These are phyloP conservation scores for Myopa testacea DNA, from an alignment of 2,888 invertebrate species.

Conservation along the genomic window DNA sequence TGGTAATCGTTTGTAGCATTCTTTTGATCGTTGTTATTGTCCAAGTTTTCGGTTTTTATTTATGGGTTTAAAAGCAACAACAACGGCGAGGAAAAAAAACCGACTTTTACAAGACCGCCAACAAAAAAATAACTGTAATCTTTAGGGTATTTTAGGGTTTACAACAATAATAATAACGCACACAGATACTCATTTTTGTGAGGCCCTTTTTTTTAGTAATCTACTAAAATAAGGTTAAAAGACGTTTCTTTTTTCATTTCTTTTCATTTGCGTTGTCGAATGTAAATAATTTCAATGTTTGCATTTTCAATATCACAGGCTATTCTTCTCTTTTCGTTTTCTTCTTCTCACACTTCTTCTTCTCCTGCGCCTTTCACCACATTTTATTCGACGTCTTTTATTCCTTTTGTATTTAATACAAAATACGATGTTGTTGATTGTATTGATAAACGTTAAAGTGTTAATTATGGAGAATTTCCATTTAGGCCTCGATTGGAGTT, in stretches of 20 bases:
- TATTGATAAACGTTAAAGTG: background rate
- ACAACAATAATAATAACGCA: background rate
- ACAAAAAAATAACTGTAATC: too few species aligned
- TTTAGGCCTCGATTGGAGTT: too few species aligned
- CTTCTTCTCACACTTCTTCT: background rate
- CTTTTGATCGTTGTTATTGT: background rate
- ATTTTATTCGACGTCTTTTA: too few species aligned
- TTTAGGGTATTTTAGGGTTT: too few species aligned
- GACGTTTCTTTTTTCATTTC: conserved; percentile 12
- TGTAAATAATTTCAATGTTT: background rate
- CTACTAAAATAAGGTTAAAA: conserved; percentile 25
- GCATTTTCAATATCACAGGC: background rate
- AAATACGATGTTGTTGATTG: too few species aligned
- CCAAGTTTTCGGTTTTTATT: background rate
- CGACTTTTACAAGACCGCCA: too few species aligned
- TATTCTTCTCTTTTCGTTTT: background rate
- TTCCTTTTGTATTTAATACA: too few species aligned
- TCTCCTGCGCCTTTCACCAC: background rate
- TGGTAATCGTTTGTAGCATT: background rate
- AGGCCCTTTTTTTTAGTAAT: background rate
- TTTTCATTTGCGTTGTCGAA: background rate
- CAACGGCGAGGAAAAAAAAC: background rate
- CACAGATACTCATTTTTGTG: background rate
- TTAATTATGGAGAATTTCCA: conserved; percentile 4
- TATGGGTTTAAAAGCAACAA: background rate